Evolutionary conservation across 1,140 invertebrate genomes (phyloP), one percentile per base, ranked within the genome.

Genomic region (Brachionus calyciflorus): DNA sequence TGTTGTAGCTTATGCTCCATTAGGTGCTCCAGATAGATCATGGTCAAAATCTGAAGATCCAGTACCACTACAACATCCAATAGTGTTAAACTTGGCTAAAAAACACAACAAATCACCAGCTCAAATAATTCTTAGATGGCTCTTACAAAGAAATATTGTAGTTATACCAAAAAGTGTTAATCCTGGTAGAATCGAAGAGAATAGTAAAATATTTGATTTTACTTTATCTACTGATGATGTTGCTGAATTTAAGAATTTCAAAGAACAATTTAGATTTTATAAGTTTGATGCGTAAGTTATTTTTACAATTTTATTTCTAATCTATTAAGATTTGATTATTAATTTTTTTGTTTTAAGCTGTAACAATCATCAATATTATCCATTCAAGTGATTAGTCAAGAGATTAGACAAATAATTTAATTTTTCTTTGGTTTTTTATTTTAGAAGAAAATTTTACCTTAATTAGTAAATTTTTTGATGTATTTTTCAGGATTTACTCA

Each of bases 111-210:
- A 57, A 49, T 30, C 73, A 2, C 73, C 73, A 44, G 73, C 49
- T 28, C 49, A 76, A 63, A 37, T 76, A 9, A 57, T 55, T 63
- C 24, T 76, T 28, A 41, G 51, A 17, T 76, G 53, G 49, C 37
- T 57, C 9, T 46, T 60, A 10, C 73, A 76, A 48, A n/a, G 53
- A 55, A 33, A 57, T 21, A 9, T 76, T 6, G 73, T 76, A 1
- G 28, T 60, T 12, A 76, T 76, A n/a, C 73, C 73, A 55, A 76
- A 76, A 12, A 76, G 73, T 63, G 53, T 60, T 3, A 57, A 41
- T n/a, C 49, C 49, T 17, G 12, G 7, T 4, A 24, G 53, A 7
- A 76, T 76, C 17, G 53, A 40, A 30, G 51, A 76, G 17, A 76
- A 76, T 63, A 28, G 19, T 7, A 73, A 73, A 33, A 7, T 73